Percentiles rank a stretch among this genome's conserved stretches.
phyloP scores from a whole-genome alignment of 92 coral and sea anemone species.

The Hydrozoanthus gracilis region DNA sequence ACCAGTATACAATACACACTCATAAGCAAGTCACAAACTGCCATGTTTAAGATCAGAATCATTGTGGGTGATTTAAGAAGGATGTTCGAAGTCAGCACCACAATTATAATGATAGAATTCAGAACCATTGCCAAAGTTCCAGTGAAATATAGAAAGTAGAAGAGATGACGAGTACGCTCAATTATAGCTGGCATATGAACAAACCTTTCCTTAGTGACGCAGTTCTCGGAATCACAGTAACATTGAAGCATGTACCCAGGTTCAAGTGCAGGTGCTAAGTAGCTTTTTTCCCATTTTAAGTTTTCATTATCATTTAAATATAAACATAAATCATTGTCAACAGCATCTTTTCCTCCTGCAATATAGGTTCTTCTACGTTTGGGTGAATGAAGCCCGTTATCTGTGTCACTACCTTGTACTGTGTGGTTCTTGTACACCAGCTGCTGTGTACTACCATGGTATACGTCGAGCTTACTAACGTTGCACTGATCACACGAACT shows the following conservation, averaged over 20 bases:
- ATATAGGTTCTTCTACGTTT: too few species aligned
- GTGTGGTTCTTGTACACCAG: not conserved
- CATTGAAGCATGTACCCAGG: not conserved
- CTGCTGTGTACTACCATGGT: not conserved
- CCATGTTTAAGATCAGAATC: not conserved
- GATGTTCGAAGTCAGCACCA: not conserved
- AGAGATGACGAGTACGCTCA: not conserved
- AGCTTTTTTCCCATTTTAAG: not conserved
- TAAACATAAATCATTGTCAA: too few species aligned
- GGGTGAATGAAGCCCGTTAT: too few species aligned
- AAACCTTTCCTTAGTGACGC: too few species aligned
- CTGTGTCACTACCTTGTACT: not conserved
- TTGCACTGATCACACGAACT: not conserved
- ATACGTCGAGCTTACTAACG: not conserved
- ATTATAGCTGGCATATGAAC: too few species aligned
- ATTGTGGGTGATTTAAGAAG: not conserved
- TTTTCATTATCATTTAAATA: too few species aligned
- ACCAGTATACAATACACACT: not conserved
- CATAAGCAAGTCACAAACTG: conserved; percentile 4
- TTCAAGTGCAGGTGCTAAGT: not conserved
- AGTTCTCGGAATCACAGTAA: not conserved
- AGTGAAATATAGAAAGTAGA: not conserved
- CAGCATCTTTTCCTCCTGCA: too few species aligned
- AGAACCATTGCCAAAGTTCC: not conserved
- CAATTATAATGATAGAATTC: not conserved